Evolutionary conservation across 1,140 invertebrate species (phyloP).

Genomic region (Lepidurus couesii): DNA sequence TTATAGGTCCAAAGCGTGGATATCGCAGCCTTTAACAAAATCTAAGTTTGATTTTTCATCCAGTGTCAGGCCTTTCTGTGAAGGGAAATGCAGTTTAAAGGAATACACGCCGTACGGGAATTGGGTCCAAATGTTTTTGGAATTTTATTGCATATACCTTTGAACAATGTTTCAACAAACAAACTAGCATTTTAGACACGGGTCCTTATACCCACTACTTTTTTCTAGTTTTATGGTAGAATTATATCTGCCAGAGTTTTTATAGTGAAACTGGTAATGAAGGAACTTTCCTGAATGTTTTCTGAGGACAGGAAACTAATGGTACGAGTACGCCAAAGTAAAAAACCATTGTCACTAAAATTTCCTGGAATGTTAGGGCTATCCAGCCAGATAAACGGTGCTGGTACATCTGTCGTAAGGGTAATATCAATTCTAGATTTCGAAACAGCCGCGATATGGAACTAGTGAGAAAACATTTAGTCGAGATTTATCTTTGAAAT

Average conservation of each 20-base stretch:
- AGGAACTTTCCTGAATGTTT: not conserved
- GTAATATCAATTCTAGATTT: constrained; percentile 37
- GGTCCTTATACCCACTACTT: not conserved
- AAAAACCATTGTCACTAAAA: constrained; percentile 63
- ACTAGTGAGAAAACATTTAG: not conserved
- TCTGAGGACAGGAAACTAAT: not conserved
- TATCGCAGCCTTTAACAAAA: constrained; percentile 86
- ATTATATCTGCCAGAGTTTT: not conserved
- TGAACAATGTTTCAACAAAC: no score
- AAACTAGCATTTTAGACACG: no score
- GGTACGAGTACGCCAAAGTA: constrained; percentile 39
- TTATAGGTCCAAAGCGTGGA: constrained; percentile 56
- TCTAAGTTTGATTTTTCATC: constrained; percentile 52
- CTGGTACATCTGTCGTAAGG: constrained; percentile 48
- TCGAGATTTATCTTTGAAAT: no score
- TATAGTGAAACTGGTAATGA: not conserved
- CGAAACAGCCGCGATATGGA: not conserved
- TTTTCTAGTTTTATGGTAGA: not conserved
- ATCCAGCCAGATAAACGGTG: constrained; percentile 62
- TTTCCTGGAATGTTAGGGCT: constrained; percentile 45
- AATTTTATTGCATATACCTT: not conserved
- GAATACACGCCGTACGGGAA: not conserved
- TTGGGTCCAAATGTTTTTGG: not conserved
- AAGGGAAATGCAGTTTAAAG: not conserved
- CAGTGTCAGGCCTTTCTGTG: constrained; percentile 5